These are phyloP conservation scores for Rhipidura dahli DNA, from an alignment of 2,113 vertebrate species.

Conservation along the genomic window DNA sequence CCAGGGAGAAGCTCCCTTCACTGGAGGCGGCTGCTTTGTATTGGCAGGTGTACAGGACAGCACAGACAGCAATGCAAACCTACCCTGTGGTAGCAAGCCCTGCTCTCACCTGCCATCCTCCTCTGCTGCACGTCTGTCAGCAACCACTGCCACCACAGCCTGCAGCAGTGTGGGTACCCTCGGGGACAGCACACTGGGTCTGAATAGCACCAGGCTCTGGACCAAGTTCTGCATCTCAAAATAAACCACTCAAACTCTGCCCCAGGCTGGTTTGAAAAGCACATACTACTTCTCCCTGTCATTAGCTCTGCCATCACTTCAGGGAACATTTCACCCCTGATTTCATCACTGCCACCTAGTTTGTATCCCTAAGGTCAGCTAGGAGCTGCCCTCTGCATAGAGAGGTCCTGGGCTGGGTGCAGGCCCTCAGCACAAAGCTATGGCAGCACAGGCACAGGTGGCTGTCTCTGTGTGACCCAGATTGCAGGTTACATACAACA, in stretches of 20 bases:
- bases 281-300: not conserved
- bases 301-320: not conserved
- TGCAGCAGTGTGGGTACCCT: not conserved
- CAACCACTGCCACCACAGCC: not conserved
- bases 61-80: not conserved
- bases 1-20: not conserved
- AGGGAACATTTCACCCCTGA: not conserved
- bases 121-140: not conserved
- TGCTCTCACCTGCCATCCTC: not conserved
- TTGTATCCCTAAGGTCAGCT: not conserved
- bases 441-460: not conserved
- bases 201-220: not conserved
- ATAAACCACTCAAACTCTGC: not conserved
- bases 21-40: not conserved
- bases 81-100: accelerated
- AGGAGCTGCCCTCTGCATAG: not conserved
- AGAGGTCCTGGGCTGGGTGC: not conserved
- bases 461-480: accelerated
- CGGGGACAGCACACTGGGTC: not conserved
- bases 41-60: not conserved
- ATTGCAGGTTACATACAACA: not conserved
- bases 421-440: not conserved
- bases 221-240: not conserved
- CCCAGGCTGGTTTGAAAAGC: not conserved
- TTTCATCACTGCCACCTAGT: not conserved